Conservation (phyloP, 1,140 invertebrate species). For the Philopotamus ludificatus region DNA sequence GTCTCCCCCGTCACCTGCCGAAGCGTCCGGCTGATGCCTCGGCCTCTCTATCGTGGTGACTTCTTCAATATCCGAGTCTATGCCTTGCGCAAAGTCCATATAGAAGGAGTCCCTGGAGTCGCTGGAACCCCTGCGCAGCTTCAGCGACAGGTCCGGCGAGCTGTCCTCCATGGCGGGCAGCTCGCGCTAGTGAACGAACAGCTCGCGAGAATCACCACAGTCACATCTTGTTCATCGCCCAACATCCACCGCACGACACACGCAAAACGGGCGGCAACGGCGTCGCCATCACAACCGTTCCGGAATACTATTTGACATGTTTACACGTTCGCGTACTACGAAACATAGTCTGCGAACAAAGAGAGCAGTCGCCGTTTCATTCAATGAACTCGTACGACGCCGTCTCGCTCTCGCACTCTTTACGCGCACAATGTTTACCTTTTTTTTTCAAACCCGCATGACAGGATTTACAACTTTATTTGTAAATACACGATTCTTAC, state of each 20-base stretch:
- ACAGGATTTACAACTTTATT: too few relatives aligned
- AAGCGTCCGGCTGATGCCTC: conserved; percentile 45
- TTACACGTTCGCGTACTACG: background rate
- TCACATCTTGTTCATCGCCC: background rate
- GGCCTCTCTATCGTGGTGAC: conserved; percentile 63
- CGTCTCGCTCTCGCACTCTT: conserved; percentile 4
- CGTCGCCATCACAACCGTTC: background rate
- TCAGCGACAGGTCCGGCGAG: conserved; percentile 79
- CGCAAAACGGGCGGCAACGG: background rate
- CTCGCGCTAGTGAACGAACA: too few relatives aligned
- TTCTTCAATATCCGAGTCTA: conserved; percentile 85
- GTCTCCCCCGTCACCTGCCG: conserved; percentile 52
- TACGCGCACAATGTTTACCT: conserved; percentile 6
- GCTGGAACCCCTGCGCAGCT: conserved; percentile 76
- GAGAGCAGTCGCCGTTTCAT: background rate
- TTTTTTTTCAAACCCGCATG: too few relatives aligned
- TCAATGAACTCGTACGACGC: background rate
- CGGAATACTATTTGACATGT: background rate
- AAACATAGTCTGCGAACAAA: background rate
- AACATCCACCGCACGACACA: background rate
- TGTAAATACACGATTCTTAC: too few relatives aligned
- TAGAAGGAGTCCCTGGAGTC: conserved; percentile 85
- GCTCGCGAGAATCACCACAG: background rate
- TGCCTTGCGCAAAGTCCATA: conserved; percentile 84
- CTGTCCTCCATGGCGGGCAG: conserved; percentile 68